Percentiles rank a stretch among this genome's conserved stretches.
phyloP scores from a whole-genome alignment of 2,797 vertebrate genomes.

The Acanthurus lineatus region DNA sequence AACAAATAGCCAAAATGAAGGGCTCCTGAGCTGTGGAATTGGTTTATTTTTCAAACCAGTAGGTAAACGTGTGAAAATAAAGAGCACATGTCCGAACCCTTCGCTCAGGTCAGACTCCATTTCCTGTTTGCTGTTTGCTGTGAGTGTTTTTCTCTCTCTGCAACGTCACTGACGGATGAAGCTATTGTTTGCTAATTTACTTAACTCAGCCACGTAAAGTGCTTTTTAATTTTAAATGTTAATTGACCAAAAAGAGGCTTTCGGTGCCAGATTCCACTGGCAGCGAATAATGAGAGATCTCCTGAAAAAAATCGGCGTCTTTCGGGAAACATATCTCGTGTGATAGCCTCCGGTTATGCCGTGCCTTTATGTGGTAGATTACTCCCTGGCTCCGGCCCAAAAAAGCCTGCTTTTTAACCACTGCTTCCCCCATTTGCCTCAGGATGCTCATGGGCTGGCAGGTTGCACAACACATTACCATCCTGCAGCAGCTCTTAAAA shows the following conservation, averaged over 20 bases:
- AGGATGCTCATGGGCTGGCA: constrained; percentile 84
- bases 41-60: constrained; percentile 82
- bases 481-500: constrained; percentile 87
- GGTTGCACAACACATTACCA: constrained; percentile 84
- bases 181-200: constrained; percentile 78
- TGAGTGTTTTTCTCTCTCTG: constrained; percentile 8
- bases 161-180: constrained; percentile 57
- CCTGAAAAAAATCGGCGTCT: constrained; percentile 46
- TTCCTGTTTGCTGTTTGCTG: constrained; percentile 40
- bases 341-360: constrained; percentile 77
- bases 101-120: constrained; percentile 48
- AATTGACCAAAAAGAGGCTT: constrained; percentile 78
- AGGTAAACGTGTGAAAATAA: constrained; percentile 60
- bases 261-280: constrained; percentile 77
- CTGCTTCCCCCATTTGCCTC: constrained; percentile 86
- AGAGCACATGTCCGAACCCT: constrained; percentile 15
- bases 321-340: constrained; percentile 76
- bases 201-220: constrained; percentile 73
- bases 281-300: constrained; percentile 73
- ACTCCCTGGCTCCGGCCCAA: constrained; percentile 83
- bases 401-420: constrained; percentile 88
- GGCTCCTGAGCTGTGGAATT: constrained; percentile 75
- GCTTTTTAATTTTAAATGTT: constrained; percentile 82
- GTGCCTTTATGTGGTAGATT: constrained; percentile 83
- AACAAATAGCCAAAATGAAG: constrained; percentile 86